Conservation (phyloP, 1,140 invertebrate species). For the Cryptotermes secundus region DNA sequence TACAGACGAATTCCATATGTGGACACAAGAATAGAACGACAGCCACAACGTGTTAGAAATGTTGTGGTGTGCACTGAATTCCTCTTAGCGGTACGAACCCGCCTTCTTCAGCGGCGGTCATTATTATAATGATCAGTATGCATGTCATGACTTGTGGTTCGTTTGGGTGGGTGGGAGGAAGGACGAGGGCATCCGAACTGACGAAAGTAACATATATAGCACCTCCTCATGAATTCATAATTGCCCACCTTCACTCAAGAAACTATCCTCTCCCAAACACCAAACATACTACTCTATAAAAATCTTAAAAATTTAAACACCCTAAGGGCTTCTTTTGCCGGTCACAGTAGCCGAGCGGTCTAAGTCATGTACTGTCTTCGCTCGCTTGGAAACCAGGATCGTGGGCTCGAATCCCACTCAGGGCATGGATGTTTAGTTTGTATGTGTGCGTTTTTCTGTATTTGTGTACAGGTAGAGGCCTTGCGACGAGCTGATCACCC, state of each 20-base stretch:
- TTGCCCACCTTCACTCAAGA: conserved; percentile 11
- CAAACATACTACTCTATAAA: conserved; percentile 1
- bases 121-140: not conserved
- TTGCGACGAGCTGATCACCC: too few relatives aligned
- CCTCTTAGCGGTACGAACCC: not conserved
- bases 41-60: not conserved
- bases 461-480: too few relatives aligned
- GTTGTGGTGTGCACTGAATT: not conserved
- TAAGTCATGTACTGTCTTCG: too few relatives aligned
- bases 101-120: not conserved
- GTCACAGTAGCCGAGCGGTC: too few relatives aligned
- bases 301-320: conserved; percentile 15
- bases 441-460: too few relatives aligned
- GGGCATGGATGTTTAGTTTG: too few relatives aligned
- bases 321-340: not conserved
- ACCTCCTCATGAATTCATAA: conserved; percentile 3
- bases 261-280: not conserved
- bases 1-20: too few relatives aligned
- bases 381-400: too few relatives aligned
- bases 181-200: not conserved
- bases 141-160: not conserved
- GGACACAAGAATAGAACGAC: not conserved
- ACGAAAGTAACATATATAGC: not conserved
- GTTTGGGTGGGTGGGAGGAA: not conserved
- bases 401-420: too few relatives aligned